Evolutionary conservation across 2,113 vertebrate genomes (phyloP).

Genomic region (Rhinogobius similis): DNA sequence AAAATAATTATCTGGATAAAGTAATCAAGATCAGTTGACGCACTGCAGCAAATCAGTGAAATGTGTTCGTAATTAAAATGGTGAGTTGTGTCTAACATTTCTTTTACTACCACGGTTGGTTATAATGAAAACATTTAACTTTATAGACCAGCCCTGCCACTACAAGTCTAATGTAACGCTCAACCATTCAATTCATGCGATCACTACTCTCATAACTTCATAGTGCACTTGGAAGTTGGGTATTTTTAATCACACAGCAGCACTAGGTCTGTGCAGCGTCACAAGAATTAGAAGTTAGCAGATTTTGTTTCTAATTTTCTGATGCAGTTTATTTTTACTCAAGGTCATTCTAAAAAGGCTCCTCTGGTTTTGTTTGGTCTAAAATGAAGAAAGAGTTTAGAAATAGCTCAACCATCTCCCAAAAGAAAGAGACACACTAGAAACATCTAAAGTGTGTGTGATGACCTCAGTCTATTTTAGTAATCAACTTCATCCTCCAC

Average conservation of each 20-base stretch:
- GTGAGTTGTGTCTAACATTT: background rate
- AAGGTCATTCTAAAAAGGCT: constrained; percentile 49
- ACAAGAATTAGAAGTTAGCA: background rate
- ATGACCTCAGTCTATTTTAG: constrained; percentile 3
- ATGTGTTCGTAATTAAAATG: background rate
- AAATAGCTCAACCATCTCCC: constrained; percentile 35
- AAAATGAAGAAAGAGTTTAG: constrained; percentile 17
- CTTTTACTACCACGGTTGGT: background rate
- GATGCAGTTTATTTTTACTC: constrained; percentile 10
- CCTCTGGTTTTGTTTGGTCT: constrained; percentile 7
- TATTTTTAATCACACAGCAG: background rate
- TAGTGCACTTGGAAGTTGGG: background rate
- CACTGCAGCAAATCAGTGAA: constrained; percentile 2
- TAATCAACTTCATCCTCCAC: background rate
- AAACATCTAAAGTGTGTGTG: constrained; percentile 20
- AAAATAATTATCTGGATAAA: constrained; percentile 20
- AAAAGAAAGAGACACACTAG: background rate
- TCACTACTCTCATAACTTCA: background rate
- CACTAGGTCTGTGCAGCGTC: background rate
- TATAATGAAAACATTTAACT: background rate
- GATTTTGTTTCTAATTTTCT: background rate
- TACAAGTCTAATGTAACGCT: too few species aligned
- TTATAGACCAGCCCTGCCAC: too few species aligned
- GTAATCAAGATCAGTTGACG: background rate
- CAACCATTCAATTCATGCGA: background rate